A percentile compares a stretch with the other conserved stretches of the same genome.
Evolutionary conservation across 2,113 vertebrate species (phyloP).

Genomic region (Xenopus laevis): DNA sequence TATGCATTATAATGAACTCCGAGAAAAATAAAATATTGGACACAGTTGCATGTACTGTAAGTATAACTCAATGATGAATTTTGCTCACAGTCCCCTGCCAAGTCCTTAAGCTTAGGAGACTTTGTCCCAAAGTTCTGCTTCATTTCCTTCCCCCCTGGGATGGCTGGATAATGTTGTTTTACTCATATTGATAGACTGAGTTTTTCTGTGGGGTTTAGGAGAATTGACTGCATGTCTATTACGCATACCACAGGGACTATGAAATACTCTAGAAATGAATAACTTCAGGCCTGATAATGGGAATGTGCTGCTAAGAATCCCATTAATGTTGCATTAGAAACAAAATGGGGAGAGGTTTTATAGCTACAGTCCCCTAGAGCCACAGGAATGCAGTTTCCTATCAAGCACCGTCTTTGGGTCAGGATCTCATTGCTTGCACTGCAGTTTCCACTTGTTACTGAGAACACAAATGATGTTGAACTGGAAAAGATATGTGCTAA

Average conservation of each 20-base stretch:
- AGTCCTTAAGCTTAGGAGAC: conserved; percentile 21
- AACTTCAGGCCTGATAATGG: neutral
- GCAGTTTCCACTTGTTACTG: too few species aligned
- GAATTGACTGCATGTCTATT: neutral
- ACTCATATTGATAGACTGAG: conserved; percentile 4
- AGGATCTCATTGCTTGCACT: too few species aligned
- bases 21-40: conserved; percentile 40
- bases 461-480: too few species aligned
- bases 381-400: too few species aligned
- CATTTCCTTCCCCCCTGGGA: neutral
- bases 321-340: too few species aligned
- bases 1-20: conserved; percentile 38
- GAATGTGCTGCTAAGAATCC: neutral
- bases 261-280: neutral
- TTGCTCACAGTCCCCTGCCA: neutral
- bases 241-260: neutral
- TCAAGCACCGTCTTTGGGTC: too few species aligned
- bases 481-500: too few species aligned
- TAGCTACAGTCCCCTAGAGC: too few species aligned
- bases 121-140: conserved; percentile 25
- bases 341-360: too few species aligned
- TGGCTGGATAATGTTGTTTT: conserved; percentile 17
- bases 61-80: conserved; percentile 23
- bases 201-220: neutral
- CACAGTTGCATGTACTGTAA: conserved; percentile 7